Evolutionary conservation across 2,797 vertebrate genomes (phyloP).

Genomic region (Poecilia wingei): DNA sequence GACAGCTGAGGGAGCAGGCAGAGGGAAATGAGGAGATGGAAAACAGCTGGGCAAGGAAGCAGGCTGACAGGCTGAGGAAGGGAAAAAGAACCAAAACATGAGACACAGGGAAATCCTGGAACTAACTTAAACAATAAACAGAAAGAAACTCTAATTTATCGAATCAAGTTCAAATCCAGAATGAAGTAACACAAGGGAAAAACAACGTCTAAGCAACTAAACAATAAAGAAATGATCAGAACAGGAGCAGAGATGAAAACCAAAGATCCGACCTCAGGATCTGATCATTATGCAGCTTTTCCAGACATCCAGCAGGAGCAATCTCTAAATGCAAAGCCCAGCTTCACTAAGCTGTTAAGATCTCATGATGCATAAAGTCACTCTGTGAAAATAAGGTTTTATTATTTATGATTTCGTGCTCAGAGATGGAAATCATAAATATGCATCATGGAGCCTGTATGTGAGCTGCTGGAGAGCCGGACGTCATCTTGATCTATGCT

Average conservation of each 20-base stretch:
- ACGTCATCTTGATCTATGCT: conserved; percentile 67
- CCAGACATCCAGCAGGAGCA: conserved; percentile 7
- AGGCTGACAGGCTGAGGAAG: not conserved
- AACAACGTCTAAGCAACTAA: not conserved
- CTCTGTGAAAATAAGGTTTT: conserved; percentile 21
- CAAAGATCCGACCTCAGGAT: not conserved
- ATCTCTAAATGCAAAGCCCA: conserved; percentile 1
- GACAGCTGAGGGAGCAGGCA: too few relatives aligned
- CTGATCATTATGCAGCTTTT: not conserved
- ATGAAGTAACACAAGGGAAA: not conserved
- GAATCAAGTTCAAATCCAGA: not conserved
- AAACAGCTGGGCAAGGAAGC: not conserved
- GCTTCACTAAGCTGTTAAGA: conserved; percentile 15
- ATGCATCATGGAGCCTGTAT: conserved; percentile 65
- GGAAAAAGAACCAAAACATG: not conserved
- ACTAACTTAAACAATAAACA: too few relatives aligned
- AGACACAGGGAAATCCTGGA: not conserved
- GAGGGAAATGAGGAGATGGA: not conserved
- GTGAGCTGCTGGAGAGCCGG: conserved; percentile 56
- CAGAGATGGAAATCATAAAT: conserved; percentile 74
- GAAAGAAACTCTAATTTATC: not conserved
- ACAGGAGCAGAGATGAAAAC: too few relatives aligned
- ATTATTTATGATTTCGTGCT: conserved; percentile 51
- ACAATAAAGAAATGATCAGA: not conserved
- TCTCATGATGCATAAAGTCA: conserved; percentile 11